phyloP scores from a whole-genome alignment of 2,113 vertebrate species.

The Panthera tigris region DNA sequence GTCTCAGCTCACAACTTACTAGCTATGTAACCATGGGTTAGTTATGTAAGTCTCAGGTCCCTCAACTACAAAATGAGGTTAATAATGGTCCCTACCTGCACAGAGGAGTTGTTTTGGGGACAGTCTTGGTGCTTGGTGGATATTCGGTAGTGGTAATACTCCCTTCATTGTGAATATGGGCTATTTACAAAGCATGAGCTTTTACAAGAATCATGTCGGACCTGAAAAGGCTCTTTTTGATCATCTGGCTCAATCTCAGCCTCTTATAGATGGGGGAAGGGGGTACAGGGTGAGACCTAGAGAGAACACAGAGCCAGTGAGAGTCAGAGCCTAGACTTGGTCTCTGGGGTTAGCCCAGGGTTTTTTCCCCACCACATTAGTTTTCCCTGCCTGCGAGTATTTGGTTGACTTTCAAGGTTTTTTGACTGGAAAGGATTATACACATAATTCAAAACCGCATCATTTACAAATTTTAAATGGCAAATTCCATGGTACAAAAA shows the following conservation, averaged over 20 bases:
- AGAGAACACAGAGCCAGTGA: not conserved
- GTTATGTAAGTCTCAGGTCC: not conserved
- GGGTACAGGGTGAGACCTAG: not conserved
- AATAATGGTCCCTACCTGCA: not conserved
- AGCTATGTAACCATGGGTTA: not conserved
- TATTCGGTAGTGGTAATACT: not conserved
- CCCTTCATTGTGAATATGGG: not conserved
- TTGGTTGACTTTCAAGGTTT: not conserved
- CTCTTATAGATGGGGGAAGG: not conserved
- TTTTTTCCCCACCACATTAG: not conserved
- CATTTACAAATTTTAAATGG: not conserved
- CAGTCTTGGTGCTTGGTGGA: not conserved
- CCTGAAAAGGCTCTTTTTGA: not conserved
- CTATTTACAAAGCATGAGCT: not conserved
- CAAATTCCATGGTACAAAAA: slow-evolving; percentile 36
- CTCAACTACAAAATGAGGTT: not conserved
- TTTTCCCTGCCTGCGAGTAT: not conserved
- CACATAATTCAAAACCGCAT: not conserved
- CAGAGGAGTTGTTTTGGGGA: not conserved
- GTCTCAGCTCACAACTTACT: not conserved
- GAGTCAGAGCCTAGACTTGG: not conserved
- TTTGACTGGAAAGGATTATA: not conserved
- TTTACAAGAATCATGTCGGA: not conserved
- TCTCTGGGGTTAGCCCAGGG: not conserved
- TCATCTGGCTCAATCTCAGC: not conserved